Evolutionary conservation across 2,113 vertebrate species (phyloP), one percentile per base, ranked within the genome.

Genomic region (Tetrax tetrax): DNA sequence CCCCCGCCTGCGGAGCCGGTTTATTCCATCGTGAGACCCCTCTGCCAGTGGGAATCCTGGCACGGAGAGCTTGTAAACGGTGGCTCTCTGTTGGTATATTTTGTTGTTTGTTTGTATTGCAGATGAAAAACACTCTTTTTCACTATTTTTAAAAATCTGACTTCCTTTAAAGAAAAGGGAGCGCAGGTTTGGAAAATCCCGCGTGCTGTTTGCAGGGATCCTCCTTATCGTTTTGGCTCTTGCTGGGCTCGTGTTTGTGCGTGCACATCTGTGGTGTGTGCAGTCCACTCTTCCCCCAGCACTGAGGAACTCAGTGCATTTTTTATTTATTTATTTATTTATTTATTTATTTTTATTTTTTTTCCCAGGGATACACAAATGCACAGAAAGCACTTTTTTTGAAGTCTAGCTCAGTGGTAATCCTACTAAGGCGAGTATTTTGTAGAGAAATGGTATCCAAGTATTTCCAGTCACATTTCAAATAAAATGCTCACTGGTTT

Each of bases 401-500:
- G 28, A 18, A 81, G 37, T 70, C 37, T 77, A 33, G 21, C 43
- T 95, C 68, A 53, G 60, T 88, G 60, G n/a, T 86, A 77, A 71
- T 88, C 59, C 66, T 81, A 10, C 50, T 33, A 33, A 88, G 50
- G 25, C 4, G 0, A 77, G 51, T 59, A 9, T 81, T 88, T 94
- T 68, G 64, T 64, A 77, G 60, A 48, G 38, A 56, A 86, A 48
- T 20, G 14, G 51, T 80, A 33, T 78, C 75, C 64, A 81, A 90
- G 56, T 70, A 63, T 74, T 88, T 80, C 38, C 56, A 88, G 76
- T 43, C 43, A 31, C 43, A 38, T 92, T 83, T 80, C 47, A 88
- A 59, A 76, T 76, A 29, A 89, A 93, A 69, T 80, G 63, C 82
- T 76, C 72, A 80, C 88, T 90, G 71, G 12, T 80, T 93, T 90